Evolutionary conservation across 2,888 invertebrate genomes (phyloP), one percentile per base, ranked within the genome.

Genomic region (Pristionchus fissidentatus): DNA sequence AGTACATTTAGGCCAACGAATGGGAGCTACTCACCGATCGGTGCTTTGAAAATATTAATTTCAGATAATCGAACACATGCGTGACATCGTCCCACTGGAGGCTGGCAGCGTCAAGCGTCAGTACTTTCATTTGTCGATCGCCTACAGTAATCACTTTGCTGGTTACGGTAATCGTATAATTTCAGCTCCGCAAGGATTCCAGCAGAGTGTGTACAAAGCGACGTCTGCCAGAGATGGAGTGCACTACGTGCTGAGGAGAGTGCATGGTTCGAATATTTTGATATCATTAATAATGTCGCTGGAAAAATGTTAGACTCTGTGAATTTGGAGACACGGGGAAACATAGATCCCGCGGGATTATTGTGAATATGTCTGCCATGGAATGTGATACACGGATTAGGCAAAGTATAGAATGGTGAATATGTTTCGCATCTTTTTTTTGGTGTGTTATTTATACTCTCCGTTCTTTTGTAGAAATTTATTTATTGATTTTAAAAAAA

Each of bases 221-320:
- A 84, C 83, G 2, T 62, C 78, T 43, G 38, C 46, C 19, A 3
- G 88, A 2, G 90, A 90, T 75, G 89, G 88, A 13, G 85, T 85
- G 19, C 86, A 84, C 26, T 90, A 89, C 81, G 87, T 87, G 38
- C 70, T 90, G 22, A 85, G 89, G 32, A 70, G 89, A 55, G 83
- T 89, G 19, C 87, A 89, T 55, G 87, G 89, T 89, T n/a, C n/a
- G n/a, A 22, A 60, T 10, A 8, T 8, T 8, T 60, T 15, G 15
- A n/a, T n/a, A n/a, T n/a, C n/a, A n/a, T n/a, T n/a, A n/a, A n/a
- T n/a, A n/a, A n/a, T n/a, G n/a, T n/a, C n/a, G n/a, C n/a, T n/a
- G n/a, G n/a, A n/a, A 49, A 32, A 35, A 32, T 77, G 46, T 32
- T 49, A 49, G 19, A 29, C 15, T 49, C 49, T 77, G 7, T 26